These are phyloP conservation scores for Maniola jurtina DNA, from an alignment of 1,140 invertebrate species.

Conservation along the genomic window DNA sequence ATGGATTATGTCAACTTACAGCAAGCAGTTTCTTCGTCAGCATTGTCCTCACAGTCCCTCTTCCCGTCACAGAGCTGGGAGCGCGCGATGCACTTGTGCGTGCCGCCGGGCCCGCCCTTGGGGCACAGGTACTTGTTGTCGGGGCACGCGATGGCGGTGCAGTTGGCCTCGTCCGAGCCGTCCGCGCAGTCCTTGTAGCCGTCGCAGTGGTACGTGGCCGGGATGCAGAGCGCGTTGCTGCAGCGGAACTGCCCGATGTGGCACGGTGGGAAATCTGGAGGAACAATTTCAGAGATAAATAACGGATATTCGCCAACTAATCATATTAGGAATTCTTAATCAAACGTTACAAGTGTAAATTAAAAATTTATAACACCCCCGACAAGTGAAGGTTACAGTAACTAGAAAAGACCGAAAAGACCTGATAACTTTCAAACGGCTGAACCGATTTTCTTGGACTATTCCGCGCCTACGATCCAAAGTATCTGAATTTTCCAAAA, in stretches of 20 bases:
- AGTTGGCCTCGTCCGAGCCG: conserved; percentile 93
- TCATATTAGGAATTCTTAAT: no score
- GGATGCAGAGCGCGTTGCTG: conserved; percentile 95
- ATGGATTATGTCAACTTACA: conserved; percentile 85
- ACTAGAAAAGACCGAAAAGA: no score
- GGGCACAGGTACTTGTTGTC: conserved; percentile 96
- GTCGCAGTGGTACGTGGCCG: conserved; percentile 89
- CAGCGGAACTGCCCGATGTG: conserved; percentile 95
- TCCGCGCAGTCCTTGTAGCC: conserved; percentile 92
- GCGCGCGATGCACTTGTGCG: conserved; percentile 92
- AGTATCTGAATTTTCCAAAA: no score
- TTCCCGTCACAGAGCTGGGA: conserved; percentile 94
- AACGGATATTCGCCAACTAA: no score
- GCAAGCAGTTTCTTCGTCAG: conserved; percentile 93
- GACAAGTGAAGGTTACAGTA: no score
- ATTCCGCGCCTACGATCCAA: no score
- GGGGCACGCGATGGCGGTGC: conserved; percentile 92
- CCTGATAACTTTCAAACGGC: no score
- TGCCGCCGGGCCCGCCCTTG: conserved; percentile 82
- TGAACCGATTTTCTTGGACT: no score
- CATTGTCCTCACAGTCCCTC: conserved; percentile 92
- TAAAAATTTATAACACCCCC: no score
- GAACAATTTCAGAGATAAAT: neutral
- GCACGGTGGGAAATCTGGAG: conserved; percentile 92
- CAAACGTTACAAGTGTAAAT: no score